phyloP scores from a whole-genome alignment of 2,113 vertebrate species.

The Zosterops japonicus region DNA sequence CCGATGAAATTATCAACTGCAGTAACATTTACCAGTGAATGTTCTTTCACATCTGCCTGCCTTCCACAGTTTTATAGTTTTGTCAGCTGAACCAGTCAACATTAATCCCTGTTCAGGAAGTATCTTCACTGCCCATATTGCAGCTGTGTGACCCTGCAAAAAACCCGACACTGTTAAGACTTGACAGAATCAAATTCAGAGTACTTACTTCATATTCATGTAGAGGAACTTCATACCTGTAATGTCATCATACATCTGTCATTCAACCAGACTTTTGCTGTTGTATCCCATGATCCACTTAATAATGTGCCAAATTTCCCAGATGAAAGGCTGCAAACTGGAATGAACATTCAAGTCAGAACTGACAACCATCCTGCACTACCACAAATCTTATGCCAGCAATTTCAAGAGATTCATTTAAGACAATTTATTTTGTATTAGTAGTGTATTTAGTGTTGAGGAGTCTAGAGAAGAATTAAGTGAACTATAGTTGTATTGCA shows the following conservation, averaged over 20 bases:
- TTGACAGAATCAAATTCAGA: background rate
- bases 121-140: slow-evolving; percentile 94
- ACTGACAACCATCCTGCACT: background rate
- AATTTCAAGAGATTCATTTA: background rate
- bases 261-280: slow-evolving; percentile 95
- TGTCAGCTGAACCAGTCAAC: slow-evolving; percentile 96
- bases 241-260: slow-evolving; percentile 99
- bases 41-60: slow-evolving; percentile 94
- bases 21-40: slow-evolving; percentile 81
- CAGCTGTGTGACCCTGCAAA: slow-evolving; percentile 89
- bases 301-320: slow-evolving; percentile 96
- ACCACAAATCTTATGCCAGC: background rate
- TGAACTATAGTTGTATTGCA: background rate
- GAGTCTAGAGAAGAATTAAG: background rate
- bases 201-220: background rate
- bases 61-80: slow-evolving; percentile 97
- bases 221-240: slow-evolving; percentile 79
- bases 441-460: background rate
- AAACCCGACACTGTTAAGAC: background rate
- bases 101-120: slow-evolving; percentile 94
- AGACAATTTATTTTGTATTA: background rate
- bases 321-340: slow-evolving; percentile 94
- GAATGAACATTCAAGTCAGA: slow-evolving; percentile 2
- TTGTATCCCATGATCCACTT: slow-evolving; percentile 97
- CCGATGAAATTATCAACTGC: background rate